Percentiles rank a stretch among this genome's conserved stretches.
phyloP scores from a whole-genome alignment of 2,888 invertebrate species.

The Endotricha flammealis region DNA sequence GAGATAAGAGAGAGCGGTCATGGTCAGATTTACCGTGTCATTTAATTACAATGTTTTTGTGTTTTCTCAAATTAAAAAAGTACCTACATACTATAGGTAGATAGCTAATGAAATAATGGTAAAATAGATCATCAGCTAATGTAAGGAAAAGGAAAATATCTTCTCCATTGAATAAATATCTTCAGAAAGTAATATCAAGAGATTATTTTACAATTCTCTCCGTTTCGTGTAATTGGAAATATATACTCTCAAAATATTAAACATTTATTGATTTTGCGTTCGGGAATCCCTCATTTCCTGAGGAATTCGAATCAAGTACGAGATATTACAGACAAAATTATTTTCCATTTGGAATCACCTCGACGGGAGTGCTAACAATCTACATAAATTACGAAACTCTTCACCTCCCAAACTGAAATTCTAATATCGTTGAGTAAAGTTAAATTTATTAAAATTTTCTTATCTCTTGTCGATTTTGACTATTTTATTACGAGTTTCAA shows the following conservation, averaged over 20 bases:
- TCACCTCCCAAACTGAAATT: conserved; percentile 46
- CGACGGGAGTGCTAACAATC: conserved; percentile 49
- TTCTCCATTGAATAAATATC: too few relatives aligned
- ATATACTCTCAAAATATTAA: conserved; percentile 15
- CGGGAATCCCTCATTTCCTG: conserved; percentile 42
- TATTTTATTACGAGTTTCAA: conserved; percentile 28
- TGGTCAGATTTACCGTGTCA: too few relatives aligned
- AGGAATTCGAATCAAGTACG: too few relatives aligned
- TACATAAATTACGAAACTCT: conserved; percentile 61
- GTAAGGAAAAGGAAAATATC: too few relatives aligned
- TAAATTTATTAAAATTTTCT: conserved; percentile 46
- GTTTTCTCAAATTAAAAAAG: too few relatives aligned
- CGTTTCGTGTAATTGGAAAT: not conserved
- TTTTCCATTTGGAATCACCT: conserved; percentile 51
- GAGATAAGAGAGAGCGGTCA: too few relatives aligned
- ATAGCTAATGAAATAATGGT: too few relatives aligned
- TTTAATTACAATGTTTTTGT: too few relatives aligned
- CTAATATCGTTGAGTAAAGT: conserved; percentile 44
- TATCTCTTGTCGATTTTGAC: conserved; percentile 31
- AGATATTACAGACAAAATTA: conserved; percentile 58
- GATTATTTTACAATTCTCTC: not conserved
- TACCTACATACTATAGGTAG: too few relatives aligned
- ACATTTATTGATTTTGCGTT: conserved; percentile 13
- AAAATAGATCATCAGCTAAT: too few relatives aligned
- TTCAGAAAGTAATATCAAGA: too few relatives aligned